A percentile compares a stretch with the other conserved stretches of the same genome.
These are phyloP conservation scores for Panorpa germanica DNA, from an alignment of 2,888 invertebrate species.

Conservation along the genomic window DNA sequence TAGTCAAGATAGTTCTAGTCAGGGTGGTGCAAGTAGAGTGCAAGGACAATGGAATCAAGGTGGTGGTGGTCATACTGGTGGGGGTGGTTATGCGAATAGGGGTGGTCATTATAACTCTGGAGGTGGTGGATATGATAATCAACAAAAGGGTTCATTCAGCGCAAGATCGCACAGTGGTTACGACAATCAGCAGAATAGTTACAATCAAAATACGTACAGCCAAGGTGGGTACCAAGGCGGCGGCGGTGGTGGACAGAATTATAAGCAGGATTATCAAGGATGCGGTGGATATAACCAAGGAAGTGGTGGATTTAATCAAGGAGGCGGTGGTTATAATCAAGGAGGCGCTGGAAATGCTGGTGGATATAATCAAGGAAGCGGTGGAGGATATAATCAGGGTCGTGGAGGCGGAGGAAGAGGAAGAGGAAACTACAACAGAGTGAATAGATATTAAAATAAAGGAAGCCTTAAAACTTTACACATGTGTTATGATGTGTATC, in stretches of 20 bases:
- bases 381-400: constrained; percentile 14
- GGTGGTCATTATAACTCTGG: constrained; percentile 13
- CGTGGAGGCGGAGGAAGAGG: constrained; percentile 12
- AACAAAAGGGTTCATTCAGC: constrained; percentile 13
- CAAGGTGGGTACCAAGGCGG: constrained; percentile 11
- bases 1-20: constrained; percentile 14
- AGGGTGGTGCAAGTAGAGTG: constrained; percentile 9
- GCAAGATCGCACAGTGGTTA: constrained; percentile 6
- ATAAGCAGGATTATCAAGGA: constrained; percentile 11
- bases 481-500: too few relatives aligned
- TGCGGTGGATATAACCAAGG: constrained; percentile 10
- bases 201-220: constrained; percentile 8
- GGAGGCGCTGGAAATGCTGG: constrained; percentile 22
- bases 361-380: constrained; percentile 23
- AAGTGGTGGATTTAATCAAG: constrained; percentile 12
- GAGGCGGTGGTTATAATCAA: constrained; percentile 14
- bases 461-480: too few relatives aligned
- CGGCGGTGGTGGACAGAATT: constrained; percentile 10
- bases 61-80: constrained; percentile 21
- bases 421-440: constrained; percentile 11
- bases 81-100: constrained; percentile 21
- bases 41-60: constrained; percentile 11
- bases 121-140: constrained; percentile 13
- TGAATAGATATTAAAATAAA: constrained; percentile 7
- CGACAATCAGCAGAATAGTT: constrained; percentile 9